A percentile compares a stretch with the other conserved stretches of the same genome.
These are phyloP conservation scores for Apostichopus japonicus DNA, from an alignment of 35 echinoderm and acorn worm species.

Conservation along the genomic window DNA sequence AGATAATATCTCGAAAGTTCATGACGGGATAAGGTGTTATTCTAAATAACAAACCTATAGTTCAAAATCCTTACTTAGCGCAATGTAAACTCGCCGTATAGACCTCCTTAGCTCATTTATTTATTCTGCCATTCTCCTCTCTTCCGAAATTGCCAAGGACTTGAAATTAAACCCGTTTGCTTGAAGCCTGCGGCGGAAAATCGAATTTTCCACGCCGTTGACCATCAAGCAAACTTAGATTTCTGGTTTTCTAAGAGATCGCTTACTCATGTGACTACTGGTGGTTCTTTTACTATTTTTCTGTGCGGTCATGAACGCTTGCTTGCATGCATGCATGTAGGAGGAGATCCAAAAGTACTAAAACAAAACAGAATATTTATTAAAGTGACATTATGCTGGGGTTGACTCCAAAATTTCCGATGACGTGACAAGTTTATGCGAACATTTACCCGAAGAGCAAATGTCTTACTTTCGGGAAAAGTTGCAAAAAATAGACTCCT, in stretches of 20 bases:
- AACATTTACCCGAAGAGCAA: too few species aligned
- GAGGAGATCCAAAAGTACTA: too few species aligned
- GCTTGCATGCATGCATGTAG: not conserved
- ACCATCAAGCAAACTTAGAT: slow-evolving; percentile 20
- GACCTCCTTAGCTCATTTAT: slow-evolving; percentile 31
- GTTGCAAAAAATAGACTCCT: too few species aligned
- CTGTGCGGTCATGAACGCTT: not conserved
- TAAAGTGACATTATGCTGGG: too few species aligned
- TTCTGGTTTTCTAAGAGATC: not conserved
- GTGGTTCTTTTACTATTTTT: not conserved
- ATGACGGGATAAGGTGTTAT: not conserved
- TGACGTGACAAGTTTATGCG: too few species aligned
- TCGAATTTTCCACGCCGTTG: slow-evolving; percentile 61
- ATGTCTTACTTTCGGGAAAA: too few species aligned
- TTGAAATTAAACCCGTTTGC: slow-evolving; percentile 58
- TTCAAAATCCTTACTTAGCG: slow-evolving; percentile 30
- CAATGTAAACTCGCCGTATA: slow-evolving; percentile 24
- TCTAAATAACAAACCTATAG: slow-evolving; percentile 4
- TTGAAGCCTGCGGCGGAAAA: slow-evolving; percentile 37
- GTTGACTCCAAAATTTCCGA: too few species aligned
- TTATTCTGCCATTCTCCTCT: slow-evolving; percentile 44
- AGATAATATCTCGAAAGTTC: not conserved
- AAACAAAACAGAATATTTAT: too few species aligned
- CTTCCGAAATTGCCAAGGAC: not conserved
- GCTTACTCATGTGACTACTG: not conserved